These are phyloP conservation scores for Acipenser oxyrinchus DNA, from an alignment of 2,797 vertebrate genomes.

Conservation along the genomic window DNA sequence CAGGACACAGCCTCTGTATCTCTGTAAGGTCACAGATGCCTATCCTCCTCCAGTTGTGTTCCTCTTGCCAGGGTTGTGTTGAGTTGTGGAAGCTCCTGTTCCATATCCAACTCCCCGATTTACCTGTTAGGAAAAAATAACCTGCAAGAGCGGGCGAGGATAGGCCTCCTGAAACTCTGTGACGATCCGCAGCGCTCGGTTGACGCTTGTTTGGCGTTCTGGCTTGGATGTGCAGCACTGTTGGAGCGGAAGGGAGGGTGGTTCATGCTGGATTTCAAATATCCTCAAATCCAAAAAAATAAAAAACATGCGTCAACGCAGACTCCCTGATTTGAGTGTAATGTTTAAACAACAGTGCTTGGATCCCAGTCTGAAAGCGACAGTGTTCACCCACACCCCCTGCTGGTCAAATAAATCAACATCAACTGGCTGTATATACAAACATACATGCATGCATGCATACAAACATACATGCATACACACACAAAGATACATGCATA, in stretches of 20 bases:
- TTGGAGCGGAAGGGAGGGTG: background rate
- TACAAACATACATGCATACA: too few species aligned
- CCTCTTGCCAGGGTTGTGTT: constrained; percentile 4
- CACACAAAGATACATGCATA: too few species aligned
- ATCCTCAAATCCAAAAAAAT: constrained; percentile 37
- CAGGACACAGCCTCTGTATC: background rate
- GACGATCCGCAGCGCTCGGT: too few species aligned
- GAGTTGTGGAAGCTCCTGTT: background rate
- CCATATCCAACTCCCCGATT: background rate
- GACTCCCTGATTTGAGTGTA: too few species aligned
- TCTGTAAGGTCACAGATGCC: background rate
- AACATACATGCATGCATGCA: too few species aligned
- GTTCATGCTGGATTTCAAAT: constrained; percentile 1
- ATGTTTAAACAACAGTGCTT: too few species aligned
- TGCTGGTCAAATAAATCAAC: constrained; percentile 7
- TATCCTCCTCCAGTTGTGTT: background rate
- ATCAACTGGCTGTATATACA: constrained; percentile 30
- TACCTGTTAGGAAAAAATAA: constrained; percentile 16
- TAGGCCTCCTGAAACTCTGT: too few species aligned
- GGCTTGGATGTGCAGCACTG: background rate
- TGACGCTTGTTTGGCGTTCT: background rate
- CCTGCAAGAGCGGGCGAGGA: constrained; percentile 27
- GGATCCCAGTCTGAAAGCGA: too few species aligned
- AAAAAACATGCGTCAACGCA: constrained; percentile 27
- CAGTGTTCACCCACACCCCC: too few species aligned